These are phyloP conservation scores for Ibidorhyncha struthersii DNA, from an alignment of 2,113 vertebrate genomes.

Conservation along the genomic window DNA sequence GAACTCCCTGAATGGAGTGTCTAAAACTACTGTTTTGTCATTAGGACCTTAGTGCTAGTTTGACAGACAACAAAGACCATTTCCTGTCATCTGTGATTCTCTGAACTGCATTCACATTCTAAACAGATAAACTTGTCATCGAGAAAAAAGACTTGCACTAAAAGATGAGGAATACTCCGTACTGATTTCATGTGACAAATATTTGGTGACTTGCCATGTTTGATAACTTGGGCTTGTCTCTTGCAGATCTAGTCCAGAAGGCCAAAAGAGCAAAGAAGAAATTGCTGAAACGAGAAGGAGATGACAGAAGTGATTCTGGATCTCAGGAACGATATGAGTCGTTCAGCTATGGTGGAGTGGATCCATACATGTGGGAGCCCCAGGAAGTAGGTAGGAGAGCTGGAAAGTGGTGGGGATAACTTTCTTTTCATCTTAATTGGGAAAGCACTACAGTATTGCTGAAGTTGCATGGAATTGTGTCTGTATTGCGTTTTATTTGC, in stretches of 20 bases:
- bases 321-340: conserved; percentile 85
- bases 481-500: rapidly evolving
- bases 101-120: not conserved
- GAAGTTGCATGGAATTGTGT: not conserved
- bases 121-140: not conserved
- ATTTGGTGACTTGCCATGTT: not conserved
- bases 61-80: not conserved
- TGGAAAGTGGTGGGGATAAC: not conserved
- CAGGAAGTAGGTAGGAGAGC: conserved; percentile 90
- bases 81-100: not conserved
- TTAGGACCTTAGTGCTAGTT: not conserved
- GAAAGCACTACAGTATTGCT: not conserved
- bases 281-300: conserved; percentile 88
- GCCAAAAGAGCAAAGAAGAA: conserved; percentile 97
- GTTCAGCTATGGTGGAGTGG: conserved; percentile 93
- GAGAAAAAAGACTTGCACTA: not conserved
- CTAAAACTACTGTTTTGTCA: not conserved
- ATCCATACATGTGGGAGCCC: conserved; percentile 97
- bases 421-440: not conserved
- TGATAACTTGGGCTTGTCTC: not conserved
- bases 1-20: not conserved
- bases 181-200: not conserved
- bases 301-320: conserved; percentile 83
- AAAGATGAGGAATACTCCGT: not conserved
- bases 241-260: conserved; percentile 89